Percentiles rank a stretch among this genome's conserved stretches.
These are phyloP conservation scores for Peromyscus maniculatus DNA, from an alignment of 2,113 vertebrate species.

Conservation along the genomic window DNA sequence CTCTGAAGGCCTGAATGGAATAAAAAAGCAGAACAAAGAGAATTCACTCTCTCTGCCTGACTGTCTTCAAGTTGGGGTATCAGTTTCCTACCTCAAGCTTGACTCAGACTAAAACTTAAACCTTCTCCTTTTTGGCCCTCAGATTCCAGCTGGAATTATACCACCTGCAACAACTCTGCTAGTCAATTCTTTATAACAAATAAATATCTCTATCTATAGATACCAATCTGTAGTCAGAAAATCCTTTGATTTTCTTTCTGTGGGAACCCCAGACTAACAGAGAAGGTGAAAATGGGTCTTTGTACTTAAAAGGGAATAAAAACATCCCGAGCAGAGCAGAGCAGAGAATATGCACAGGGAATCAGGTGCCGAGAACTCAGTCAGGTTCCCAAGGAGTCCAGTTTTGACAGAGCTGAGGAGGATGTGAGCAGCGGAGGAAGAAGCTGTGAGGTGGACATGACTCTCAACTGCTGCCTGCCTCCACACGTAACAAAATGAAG, in stretches of 20 bases:
- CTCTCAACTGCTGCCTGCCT: background rate
- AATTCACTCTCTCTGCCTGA: background rate
- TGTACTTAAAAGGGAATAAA: background rate
- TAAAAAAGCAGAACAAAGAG: background rate
- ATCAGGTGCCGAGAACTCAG: background rate
- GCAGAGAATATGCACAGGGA: background rate
- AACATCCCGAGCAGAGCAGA: background rate
- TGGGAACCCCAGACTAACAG: background rate
- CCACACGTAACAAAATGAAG: background rate
- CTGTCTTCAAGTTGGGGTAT: background rate
- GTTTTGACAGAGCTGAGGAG: background rate
- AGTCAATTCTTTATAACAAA: background rate
- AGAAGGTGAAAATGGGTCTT: background rate
- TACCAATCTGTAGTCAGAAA: background rate
- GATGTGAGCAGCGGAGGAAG: background rate
- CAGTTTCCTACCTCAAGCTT: background rate
- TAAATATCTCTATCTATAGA: background rate
- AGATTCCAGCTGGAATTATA: background rate
- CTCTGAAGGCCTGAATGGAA: background rate
- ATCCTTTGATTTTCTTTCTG: background rate
- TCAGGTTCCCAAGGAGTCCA: background rate
- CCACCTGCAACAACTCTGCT: background rate
- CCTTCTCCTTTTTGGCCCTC: background rate
- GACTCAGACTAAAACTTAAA: background rate
- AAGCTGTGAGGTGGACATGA: background rate